These are phyloP conservation scores for Rhineura floridana DNA, from an alignment of 2,113 vertebrate genomes.

Conservation along the genomic window DNA sequence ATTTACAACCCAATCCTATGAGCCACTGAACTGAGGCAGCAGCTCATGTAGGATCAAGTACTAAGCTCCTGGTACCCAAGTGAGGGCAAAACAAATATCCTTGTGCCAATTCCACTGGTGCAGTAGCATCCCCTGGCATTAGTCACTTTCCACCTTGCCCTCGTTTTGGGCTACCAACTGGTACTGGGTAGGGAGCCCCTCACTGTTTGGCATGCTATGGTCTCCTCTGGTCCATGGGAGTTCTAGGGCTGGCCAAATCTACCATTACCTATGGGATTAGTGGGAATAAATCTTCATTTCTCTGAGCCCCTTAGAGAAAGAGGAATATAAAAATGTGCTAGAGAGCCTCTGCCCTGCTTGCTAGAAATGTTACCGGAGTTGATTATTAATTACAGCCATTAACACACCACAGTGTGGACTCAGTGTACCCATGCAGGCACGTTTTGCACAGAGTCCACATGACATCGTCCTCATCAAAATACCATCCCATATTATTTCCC, in stretches of 20 bases:
- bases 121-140: not conserved
- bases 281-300: not conserved
- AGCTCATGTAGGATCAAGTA: not conserved
- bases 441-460: not conserved
- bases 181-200: not conserved
- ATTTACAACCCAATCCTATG: slow-evolving; percentile 2
- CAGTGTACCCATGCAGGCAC: not conserved
- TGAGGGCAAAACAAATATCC: not conserved
- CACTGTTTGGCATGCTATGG: not conserved
- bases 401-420: no score
- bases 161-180: not conserved
- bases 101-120: no score
- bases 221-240: not conserved
- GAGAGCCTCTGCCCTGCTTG: not conserved
- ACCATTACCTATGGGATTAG: not conserved
- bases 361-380: not conserved
- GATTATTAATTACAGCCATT: not conserved
- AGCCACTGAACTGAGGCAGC: not conserved
- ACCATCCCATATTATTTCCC: no score
- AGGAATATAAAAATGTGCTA: not conserved
- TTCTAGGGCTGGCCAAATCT: not conserved
- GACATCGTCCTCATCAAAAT: no score
- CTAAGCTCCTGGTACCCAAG: not conserved
- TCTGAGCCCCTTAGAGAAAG: not conserved
- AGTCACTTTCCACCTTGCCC: not conserved